These are phyloP conservation scores for Lethenteron reissneri DNA, from an alignment of 2,113 vertebrate species.

Conservation along the genomic window DNA sequence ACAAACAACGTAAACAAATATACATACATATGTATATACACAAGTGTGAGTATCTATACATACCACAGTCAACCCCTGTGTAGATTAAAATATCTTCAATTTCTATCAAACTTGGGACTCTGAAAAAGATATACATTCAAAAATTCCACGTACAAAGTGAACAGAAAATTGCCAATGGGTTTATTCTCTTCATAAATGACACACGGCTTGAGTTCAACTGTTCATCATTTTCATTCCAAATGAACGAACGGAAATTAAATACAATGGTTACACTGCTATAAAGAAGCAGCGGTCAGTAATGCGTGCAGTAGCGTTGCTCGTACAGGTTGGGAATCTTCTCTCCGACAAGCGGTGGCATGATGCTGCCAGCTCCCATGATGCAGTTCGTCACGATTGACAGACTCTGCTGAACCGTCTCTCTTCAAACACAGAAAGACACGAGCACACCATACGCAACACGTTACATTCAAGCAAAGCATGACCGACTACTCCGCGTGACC, in stretches of 20 bases:
- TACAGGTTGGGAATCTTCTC: conserved; percentile 57
- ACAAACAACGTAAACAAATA: no score
- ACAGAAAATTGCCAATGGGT: no score
- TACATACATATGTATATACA: not conserved
- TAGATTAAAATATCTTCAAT: conserved; percentile 64
- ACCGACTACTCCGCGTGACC: no score
- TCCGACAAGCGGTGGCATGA: conserved; percentile 66
- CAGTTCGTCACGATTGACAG: conserved; percentile 80
- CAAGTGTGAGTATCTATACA: conserved; percentile 9
- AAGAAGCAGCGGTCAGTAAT: no score
- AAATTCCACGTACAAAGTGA: no score
- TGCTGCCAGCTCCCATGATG: conserved; percentile 64
- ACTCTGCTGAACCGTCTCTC: conserved; percentile 84
- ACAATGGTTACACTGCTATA: no score
- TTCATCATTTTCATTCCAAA: no score
- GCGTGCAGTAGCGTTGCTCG: conserved; percentile 19
- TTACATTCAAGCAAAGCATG: no score
- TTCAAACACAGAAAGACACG: conserved; percentile 17
- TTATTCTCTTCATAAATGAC: no score
- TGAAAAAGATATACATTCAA: conserved; percentile 15
- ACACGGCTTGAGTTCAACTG: no score
- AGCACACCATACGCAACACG: no score
- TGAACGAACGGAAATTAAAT: no score
- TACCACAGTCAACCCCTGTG: conserved; percentile 62
- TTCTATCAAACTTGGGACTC: conserved; percentile 64